Percentiles rank a stretch among this genome's conserved stretches.
These are phyloP conservation scores for Ditylenchus dipsaci DNA, from an alignment of 1,140 invertebrate genomes.

Conservation along the genomic window DNA sequence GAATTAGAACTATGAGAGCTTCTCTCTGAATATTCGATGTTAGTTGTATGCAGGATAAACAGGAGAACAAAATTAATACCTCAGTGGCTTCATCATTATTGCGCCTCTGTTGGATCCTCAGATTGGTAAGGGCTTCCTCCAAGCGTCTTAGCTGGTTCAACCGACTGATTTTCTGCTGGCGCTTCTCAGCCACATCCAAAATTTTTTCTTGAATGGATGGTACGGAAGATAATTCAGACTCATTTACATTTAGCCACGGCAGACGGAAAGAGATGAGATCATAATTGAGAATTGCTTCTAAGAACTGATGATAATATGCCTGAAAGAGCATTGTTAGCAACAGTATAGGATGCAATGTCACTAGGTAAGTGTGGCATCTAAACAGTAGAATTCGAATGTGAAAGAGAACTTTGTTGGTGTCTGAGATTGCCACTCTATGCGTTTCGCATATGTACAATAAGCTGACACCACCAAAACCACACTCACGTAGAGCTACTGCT, in stretches of 20 bases:
- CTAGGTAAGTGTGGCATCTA: no score
- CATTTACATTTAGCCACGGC: constrained; percentile 23
- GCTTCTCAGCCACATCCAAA: constrained; percentile 7
- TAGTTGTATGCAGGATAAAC: not conserved
- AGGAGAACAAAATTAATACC: constrained; percentile 15
- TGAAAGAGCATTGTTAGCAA: constrained; percentile 22
- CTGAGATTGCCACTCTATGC: no score
- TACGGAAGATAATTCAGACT: not conserved
- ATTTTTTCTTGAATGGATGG: not conserved
- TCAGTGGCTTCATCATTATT: constrained; percentile 27
- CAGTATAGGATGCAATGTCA: no score
- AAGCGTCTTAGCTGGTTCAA: constrained; percentile 14
- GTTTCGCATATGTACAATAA: no score
- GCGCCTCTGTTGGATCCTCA: constrained; percentile 14
- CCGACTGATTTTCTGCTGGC: constrained; percentile 22
- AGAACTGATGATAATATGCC: constrained; percentile 25
- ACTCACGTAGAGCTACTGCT: no score
- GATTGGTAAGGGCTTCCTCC: constrained; percentile 22
- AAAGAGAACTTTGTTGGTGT: no score
- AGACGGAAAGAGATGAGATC: constrained; percentile 27
- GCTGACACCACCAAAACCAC: no score
- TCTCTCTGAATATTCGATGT: constrained; percentile 26
- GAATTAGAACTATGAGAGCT: constrained; percentile 21
- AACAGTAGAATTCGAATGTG: no score
- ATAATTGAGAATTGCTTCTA: constrained; percentile 23